These are phyloP conservation scores for Lithophane leautieri DNA, from an alignment of 2,888 invertebrate species.

Conservation along the genomic window DNA sequence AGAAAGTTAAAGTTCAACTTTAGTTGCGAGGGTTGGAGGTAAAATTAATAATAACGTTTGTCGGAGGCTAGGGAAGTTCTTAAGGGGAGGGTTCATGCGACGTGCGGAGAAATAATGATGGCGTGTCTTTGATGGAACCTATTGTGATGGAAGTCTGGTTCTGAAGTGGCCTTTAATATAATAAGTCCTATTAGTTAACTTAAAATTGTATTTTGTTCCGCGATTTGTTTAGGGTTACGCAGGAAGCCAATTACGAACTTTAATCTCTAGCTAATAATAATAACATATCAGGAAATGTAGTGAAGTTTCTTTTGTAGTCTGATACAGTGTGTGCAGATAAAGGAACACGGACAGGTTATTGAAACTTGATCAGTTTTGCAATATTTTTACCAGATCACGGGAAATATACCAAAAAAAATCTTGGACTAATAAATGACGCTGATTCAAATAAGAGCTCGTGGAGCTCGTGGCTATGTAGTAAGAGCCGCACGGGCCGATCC, in stretches of 20 bases:
- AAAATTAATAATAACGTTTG: slow-evolving; percentile 84
- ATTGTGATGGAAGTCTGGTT: slow-evolving; percentile 77
- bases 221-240: slow-evolving; percentile 63
- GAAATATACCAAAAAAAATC: not conserved
- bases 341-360: not conserved
- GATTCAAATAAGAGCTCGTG: too few species aligned
- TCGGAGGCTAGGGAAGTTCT: slow-evolving; percentile 74
- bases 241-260: slow-evolving; percentile 60
- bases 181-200: slow-evolving; percentile 77
- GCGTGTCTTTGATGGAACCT: slow-evolving; percentile 78
- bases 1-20: slow-evolving; percentile 71
- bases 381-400: not conserved
- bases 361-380: not conserved
- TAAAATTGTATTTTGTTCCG: slow-evolving; percentile 73
- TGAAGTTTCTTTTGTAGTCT: slow-evolving; percentile 52
- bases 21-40: slow-evolving; percentile 67
- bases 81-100: slow-evolving; percentile 79
- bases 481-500: too few species aligned
- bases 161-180: slow-evolving; percentile 81
- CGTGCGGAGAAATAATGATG: slow-evolving; percentile 78
- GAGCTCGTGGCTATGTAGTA: too few species aligned
- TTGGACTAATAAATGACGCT: not conserved
- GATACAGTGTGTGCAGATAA: not conserved
- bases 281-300: slow-evolving; percentile 17
- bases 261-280: slow-evolving; percentile 44